Evolutionary conservation across 2,888 invertebrate genomes (phyloP), one percentile per base, ranked within the genome.

Genomic region (Pristionchus exspectatus): DNA sequence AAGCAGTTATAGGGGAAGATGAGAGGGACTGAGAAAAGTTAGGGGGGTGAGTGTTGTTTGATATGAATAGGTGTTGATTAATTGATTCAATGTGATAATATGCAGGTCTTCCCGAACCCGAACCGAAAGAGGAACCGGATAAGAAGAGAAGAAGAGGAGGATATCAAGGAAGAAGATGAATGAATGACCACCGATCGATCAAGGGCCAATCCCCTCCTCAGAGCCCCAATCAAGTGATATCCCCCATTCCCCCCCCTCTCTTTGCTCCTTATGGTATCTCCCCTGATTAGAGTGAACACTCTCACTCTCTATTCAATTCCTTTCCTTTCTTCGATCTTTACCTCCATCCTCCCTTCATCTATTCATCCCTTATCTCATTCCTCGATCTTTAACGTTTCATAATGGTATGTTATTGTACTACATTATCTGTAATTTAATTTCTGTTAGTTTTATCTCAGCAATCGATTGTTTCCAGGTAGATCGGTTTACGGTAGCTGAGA

Each of bases 41-140:
- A 44, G 30, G 33, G 2, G 12, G 33, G 33, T 27, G n/a, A 30
- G 33, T 50, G 21, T 30, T 16, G 4, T 50, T 50, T 50, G 30
- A 44, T 16, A 16, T 27, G 30, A 59, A 38, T 5, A 81, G 2
- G 81, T 81, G 27, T 44, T 5, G 21, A 50, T 33, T 1, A 24
- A 50, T 33, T 81, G 33, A n/a, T 83, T 54, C 2, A 54, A n/a
- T 14, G 54, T 54, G 27, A n/a, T 83, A 83, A 16, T 27, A 18
- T 77, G 16, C 21, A 88, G 88, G 88, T 38, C 38, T 81, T 56
- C 88, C 88, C 50, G 88, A 88, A 63, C 88, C 88, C n/a, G 81
- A 38, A 33, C 44, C 44, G 59, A 30, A 88, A 72, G 88, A 88
- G 50, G 59, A 54, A 81, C 30, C 63, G 21, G 88, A 88, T 44